Conservation (phyloP, 92 coral and sea anemone genomes). For the Epizoanthus illoricatus region DNA sequence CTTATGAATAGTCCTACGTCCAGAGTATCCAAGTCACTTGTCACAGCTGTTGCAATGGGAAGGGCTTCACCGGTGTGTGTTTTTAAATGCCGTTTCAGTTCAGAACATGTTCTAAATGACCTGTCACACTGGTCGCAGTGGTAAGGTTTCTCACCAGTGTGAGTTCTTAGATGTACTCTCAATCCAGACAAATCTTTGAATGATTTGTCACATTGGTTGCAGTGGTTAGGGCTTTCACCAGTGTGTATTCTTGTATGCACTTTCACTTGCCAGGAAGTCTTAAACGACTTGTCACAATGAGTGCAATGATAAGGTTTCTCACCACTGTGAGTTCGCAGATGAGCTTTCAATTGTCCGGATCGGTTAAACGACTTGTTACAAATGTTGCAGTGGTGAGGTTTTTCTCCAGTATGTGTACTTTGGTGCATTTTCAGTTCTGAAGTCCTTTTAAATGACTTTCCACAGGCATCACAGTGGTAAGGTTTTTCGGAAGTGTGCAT, state of each 20-base stretch:
- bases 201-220: background rate
- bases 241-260: conserved; percentile 26
- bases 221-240: conserved; percentile 15
- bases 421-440: conserved; percentile 20
- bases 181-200: conserved; percentile 8
- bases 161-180: conserved; percentile 8
- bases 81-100: background rate
- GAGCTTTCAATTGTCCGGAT: no score
- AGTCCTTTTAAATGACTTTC: background rate
- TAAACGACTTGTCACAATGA: conserved; percentile 2
- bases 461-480: conserved; percentile 3
- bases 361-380: background rate
- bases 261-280: conserved; percentile 10
- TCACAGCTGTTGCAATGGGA: no score
- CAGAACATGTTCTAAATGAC: conserved; percentile 1
- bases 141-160: conserved; percentile 19
- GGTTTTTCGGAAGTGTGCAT: background rate
- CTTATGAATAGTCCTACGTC: no score
- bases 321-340: no score
- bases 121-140: conserved; percentile 9
- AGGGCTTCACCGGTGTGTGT: no score
- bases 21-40: no score
- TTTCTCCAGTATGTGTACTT: conserved; percentile 29
- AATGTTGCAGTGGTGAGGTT: background rate
- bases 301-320: conserved; percentile 4